Evolutionary conservation across 2,113 vertebrate genomes (phyloP), one percentile per base, ranked within the genome.

Genomic region (Odocoileus hemionus): DNA sequence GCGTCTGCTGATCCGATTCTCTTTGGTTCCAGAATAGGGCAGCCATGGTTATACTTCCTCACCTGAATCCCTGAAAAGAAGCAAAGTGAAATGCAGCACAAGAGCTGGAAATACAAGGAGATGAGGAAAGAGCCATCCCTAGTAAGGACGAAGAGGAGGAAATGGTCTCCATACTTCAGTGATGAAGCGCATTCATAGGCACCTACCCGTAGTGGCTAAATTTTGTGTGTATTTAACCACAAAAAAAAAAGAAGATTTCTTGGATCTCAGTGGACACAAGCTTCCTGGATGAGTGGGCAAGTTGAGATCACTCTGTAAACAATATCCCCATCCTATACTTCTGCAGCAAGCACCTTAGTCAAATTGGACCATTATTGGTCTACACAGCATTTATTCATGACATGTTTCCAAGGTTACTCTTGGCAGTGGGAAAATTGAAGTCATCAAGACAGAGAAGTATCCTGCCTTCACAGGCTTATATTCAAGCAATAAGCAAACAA

Each of bases 171-270:
- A 9, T 11, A 33, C 26, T 4, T 25, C 43, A 4, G 39, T 13
- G 12, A 25, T 2, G 15, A 13, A 1, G 9, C 0, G 1, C 21
- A 7, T n/a, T 58, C 54, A 4, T 1, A 12, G 16, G 12, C 17
- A 33, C 19, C 14, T 10, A 1, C 1, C 9, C 25, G 1, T 2
- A 4, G 45, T 47, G 25, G 17, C 7, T 47, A 23, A 39, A 26
- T 36, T 61, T 50, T 23, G 16, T 21, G 4, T 7, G 28, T 19
- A 60, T 54, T 86, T 92, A 39, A 33, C 47, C 39, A 52, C 54
- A 64, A 11, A 17, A 4, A 17, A 36, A 17, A 33, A 80, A n/a
- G 23, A 80, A 70, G 39, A 26, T 54, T 12, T 7, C 55, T 55
- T 33, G 57, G 57, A 6, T 58, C 39, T 57, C 89, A 14, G 58